Evolutionary conservation across 2,888 invertebrate species (phyloP), one percentile per base, ranked within the genome.

Genomic region (Molorchus minor): DNA sequence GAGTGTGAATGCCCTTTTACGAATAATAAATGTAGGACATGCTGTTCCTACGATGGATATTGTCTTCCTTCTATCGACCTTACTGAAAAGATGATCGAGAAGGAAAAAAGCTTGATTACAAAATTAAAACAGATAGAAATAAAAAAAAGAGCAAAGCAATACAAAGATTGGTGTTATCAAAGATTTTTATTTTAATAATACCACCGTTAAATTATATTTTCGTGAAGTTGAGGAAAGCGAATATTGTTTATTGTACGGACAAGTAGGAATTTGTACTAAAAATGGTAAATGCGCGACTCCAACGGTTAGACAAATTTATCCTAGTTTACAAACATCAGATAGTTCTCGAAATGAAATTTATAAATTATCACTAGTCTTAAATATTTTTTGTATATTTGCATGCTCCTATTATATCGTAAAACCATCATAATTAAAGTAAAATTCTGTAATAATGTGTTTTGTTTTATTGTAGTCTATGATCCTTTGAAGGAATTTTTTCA

Each of bases 1-100:
- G 85, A 85, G 72, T 85, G 85, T 68, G 69, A 69, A 10, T 84
- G 84, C 65, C 64, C 74, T 5, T 10, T 45, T n/a, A 15, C 25
- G 17, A 25, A 2, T n/a, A 19, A 43, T 8, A 53, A 40, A 19
- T 71, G 71, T 41, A 25, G 45, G 20, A 65, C 66, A 5, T 73
- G 71, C 46, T 75, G 75, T 44, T 38, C 12, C 10, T 59, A 53
- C 13, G 56, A 41, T 45, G 51, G 49, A 17, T 33, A 33, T 16
- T 70, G 70, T 51, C 20, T 61, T 5, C 49, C 58, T 1, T 52
- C 70, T 1, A 44, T 36, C 19, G 33, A 38, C n/a, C 30, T 60
- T 5, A 60, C 65, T 13, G 45, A 38, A 52, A 40, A 16, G n/a
- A 13, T 67, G 17, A 49, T 62, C 17, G 33, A 52, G 15, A 21